phyloP scores from a whole-genome alignment of 23 tunicate species.

The Ascidia mentula region DNA sequence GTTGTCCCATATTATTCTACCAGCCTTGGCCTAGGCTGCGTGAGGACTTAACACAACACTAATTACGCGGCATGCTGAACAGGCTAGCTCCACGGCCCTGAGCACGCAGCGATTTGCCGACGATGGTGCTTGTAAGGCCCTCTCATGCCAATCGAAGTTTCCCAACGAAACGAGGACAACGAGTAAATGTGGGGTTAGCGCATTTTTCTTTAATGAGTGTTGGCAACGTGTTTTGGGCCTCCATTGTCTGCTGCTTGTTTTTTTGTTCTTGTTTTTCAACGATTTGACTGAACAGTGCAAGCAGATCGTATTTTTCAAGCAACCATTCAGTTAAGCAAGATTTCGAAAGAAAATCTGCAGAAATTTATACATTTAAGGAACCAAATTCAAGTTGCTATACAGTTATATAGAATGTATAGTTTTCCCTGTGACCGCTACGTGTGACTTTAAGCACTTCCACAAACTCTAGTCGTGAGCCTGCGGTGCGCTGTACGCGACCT shows the following conservation, averaged over 20 bases:
- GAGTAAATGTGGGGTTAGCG: neutral
- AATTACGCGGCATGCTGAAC: neutral
- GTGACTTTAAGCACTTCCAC: too few species aligned
- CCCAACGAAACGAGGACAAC: neutral
- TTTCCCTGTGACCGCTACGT: too few species aligned
- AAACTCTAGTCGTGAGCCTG: too few species aligned
- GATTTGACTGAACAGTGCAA: too few species aligned
- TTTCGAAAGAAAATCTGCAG: too few species aligned
- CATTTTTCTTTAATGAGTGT: slow-evolving; percentile 11
- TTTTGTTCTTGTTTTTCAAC: neutral
- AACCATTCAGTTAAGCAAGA: too few species aligned
- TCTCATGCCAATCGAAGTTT: neutral
- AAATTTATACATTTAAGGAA: too few species aligned
- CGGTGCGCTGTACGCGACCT: neutral
- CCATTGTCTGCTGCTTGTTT: neutral
- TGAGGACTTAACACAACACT: neutral
- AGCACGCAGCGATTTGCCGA: neutral
- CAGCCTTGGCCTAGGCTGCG: neutral
- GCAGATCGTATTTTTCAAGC: too few species aligned
- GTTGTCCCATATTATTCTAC: neutral
- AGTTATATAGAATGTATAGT: too few species aligned
- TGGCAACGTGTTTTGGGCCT: neutral
- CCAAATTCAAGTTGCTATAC: too few species aligned
- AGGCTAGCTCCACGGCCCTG: neutral
- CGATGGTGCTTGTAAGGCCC: neutral